Percentiles rank a stretch among this genome's conserved stretches.
These are phyloP conservation scores for Coreius guichenoti DNA, from an alignment of 2,797 vertebrate species.

Conservation along the genomic window DNA sequence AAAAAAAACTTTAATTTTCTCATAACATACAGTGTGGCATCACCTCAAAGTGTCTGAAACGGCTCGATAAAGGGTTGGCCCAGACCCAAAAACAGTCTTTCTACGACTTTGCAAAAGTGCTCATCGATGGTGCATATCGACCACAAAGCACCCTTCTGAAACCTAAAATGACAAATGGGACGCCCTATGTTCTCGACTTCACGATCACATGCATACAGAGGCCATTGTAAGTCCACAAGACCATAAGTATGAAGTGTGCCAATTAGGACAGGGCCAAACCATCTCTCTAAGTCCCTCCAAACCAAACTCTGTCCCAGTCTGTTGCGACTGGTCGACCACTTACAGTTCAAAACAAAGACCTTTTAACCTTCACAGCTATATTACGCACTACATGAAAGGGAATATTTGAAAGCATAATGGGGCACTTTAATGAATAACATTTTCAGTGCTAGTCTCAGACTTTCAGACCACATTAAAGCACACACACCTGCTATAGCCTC, in stretches of 20 bases:
- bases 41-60: background rate
- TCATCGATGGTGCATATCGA: background rate
- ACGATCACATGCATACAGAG: background rate
- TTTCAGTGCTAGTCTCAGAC: background rate
- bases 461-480: background rate
- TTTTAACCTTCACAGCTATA: no score
- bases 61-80: background rate
- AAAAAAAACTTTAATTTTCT: background rate
- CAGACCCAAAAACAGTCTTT: background rate
- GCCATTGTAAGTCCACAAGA: background rate
- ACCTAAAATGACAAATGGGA: background rate
- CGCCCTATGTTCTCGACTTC: background rate
- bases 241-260: background rate
- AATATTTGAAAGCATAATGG: no score
- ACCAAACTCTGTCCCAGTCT: no score
- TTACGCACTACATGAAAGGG: no score
- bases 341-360: no score
- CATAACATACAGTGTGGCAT: background rate
- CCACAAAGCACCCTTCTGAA: background rate
- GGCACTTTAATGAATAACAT: no score
- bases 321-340: no score
- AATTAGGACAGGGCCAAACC: background rate
- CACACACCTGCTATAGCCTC: conserved; percentile 90
- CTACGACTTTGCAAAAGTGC: no score
- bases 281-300: no score